These are phyloP conservation scores for Tetragonisca angustula DNA, from an alignment of 2,888 invertebrate species.

Conservation along the genomic window DNA sequence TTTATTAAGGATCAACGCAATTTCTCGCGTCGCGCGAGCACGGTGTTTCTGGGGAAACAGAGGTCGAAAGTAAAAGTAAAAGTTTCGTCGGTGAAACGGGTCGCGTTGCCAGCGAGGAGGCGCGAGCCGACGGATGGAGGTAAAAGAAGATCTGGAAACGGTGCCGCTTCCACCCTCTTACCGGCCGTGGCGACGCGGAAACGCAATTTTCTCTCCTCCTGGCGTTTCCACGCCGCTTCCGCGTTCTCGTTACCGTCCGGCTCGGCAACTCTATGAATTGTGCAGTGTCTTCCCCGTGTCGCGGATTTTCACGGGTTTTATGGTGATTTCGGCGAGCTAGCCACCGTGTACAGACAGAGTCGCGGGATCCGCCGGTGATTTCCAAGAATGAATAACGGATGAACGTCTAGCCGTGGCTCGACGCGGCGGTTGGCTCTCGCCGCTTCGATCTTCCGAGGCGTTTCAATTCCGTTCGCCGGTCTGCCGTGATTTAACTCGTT, in stretches of 20 bases:
- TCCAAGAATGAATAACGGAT: conserved; percentile 58
- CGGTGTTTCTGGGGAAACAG: no score
- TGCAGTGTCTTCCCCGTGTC: conserved; percentile 56
- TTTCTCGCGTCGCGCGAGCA: neutral
- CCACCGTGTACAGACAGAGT: conserved; percentile 17
- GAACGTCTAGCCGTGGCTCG: conserved; percentile 32
- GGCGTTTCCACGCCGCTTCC: conserved; percentile 46
- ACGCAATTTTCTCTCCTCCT: conserved; percentile 56
- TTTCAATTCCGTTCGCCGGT: neutral
- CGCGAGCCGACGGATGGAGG: neutral
- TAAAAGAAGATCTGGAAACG: conserved; percentile 20
- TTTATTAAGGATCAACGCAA: neutral
- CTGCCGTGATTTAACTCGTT: neutral
- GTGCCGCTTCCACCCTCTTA: conserved; percentile 9
- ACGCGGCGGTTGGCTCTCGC: neutral
- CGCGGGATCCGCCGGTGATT: conserved; percentile 51
- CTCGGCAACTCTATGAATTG: conserved; percentile 55
- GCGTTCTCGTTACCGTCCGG: conserved; percentile 45
- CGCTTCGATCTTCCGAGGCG: neutral
- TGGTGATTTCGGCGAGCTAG: conserved; percentile 49
- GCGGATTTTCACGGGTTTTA: conserved; percentile 63
- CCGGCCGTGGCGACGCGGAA: conserved; percentile 38
- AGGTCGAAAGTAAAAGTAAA: neutral
- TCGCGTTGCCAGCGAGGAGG: neutral
- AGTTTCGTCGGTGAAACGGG: neutral